A percentile compares a stretch with the other conserved stretches of the same genome.
phyloP scores from a whole-genome alignment of 2,797 vertebrate species.

The Nothura maculosa region DNA sequence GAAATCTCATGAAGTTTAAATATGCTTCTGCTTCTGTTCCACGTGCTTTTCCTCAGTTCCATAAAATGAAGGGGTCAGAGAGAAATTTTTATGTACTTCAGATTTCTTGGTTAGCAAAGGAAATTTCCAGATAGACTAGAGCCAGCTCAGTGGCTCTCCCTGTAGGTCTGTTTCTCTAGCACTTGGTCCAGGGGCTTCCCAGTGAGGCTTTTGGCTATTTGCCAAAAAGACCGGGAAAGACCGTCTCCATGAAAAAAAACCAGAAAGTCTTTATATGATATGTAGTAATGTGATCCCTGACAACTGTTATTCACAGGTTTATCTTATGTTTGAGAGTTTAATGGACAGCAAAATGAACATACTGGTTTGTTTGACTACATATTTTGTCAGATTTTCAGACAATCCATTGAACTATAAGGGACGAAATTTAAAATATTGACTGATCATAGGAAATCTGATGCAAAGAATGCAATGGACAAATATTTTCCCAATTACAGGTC shows the following conservation, averaged over 20 bases:
- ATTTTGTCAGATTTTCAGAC: neutral
- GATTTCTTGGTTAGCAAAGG: neutral
- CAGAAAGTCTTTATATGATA: neutral
- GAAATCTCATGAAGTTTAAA: neutral
- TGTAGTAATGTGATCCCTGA: neutral
- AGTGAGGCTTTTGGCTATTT: neutral
- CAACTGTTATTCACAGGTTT: neutral
- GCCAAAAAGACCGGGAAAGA: neutral
- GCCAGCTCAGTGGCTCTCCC: fast-evolving
- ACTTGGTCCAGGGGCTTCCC: neutral
- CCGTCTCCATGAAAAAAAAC: neutral
- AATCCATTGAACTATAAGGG: neutral
- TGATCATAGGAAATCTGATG: neutral
- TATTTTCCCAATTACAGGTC: neutral
- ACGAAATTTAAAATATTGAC: neutral
- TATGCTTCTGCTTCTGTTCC: neutral
- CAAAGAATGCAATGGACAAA: neutral
- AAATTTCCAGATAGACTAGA: neutral
- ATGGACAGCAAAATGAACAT: neutral
- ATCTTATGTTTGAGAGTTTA: neutral
- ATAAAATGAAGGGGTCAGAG: neutral
- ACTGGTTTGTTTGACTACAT: neutral
- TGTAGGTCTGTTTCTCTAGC: neutral
- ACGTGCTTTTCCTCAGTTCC: neutral
- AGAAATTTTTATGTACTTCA: neutral